These are phyloP conservation scores for Rhinatrema bivittatum DNA, from an alignment of 2,797 vertebrate species.

Conservation along the genomic window DNA sequence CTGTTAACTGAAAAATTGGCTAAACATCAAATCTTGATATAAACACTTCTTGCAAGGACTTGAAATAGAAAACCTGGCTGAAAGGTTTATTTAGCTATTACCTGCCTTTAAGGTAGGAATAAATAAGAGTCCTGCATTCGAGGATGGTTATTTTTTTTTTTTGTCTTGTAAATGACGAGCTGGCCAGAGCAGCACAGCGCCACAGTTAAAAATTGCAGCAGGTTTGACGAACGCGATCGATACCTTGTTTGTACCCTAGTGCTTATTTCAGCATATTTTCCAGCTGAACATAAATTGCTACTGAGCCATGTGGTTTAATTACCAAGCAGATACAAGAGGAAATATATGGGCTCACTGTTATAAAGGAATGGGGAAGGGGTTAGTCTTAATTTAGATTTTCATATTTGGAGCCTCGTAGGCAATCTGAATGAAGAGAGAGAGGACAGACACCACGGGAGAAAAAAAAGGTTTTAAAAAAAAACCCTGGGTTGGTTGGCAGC, in stretches of 20 bases:
- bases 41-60: conserved; percentile 18
- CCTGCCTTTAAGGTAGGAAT: conserved; percentile 3
- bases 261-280: conserved; percentile 39
- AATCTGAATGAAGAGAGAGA: too few species aligned
- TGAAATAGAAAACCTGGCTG: conserved; percentile 22
- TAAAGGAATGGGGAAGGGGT: too few species aligned
- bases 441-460: too few species aligned
- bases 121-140: conserved; percentile 13
- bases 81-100: conserved; percentile 19
- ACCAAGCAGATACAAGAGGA: too few species aligned
- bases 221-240: conserved; percentile 23
- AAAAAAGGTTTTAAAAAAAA: too few species aligned
- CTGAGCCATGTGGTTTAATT: conserved; percentile 14
- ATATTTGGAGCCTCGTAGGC: too few species aligned
- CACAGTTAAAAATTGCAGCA: conserved; percentile 8
- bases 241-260: conserved; percentile 22
- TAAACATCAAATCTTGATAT: conserved; percentile 11
- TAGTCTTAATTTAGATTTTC: too few species aligned
- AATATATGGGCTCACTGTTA: too few species aligned
- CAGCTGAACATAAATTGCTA: conserved; percentile 34
- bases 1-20: conserved; percentile 26
- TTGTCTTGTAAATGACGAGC: conserved; percentile 12
- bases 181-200: conserved; percentile 8
- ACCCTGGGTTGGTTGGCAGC: too few species aligned
- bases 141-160: background rate